phyloP scores from a whole-genome alignment of 2,113 vertebrate genomes.

The Lamprotornis superbus region DNA sequence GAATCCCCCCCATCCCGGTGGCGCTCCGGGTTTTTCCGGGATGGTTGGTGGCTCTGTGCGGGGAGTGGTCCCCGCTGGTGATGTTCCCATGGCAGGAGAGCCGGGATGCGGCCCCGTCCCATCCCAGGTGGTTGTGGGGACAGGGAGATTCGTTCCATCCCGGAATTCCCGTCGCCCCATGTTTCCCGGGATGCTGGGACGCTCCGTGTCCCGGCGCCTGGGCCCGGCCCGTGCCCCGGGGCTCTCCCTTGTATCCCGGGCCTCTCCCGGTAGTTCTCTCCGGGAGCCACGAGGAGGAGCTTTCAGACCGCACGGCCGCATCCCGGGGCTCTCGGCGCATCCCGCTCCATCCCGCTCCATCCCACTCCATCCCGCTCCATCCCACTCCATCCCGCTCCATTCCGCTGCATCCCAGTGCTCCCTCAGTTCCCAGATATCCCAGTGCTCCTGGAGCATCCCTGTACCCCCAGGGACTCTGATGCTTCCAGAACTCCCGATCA shows the following conservation, averaged over 20 bases:
- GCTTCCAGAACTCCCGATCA: not conserved
- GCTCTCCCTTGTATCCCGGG: not conserved
- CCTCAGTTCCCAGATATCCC: not conserved
- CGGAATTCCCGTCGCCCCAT: fast-evolving
- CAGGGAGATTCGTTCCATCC: fast-evolving
- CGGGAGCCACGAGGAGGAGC: slow-evolving; percentile 60
- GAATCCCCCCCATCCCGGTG: not conserved
- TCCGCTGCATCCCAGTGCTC: not conserved
- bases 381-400: not conserved
- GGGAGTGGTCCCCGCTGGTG: not conserved
- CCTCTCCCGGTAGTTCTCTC: slow-evolving; percentile 6
- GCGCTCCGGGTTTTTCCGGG: not conserved
- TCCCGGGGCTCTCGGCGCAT: not conserved
- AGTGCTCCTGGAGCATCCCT: not conserved
- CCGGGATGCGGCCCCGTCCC: not conserved
- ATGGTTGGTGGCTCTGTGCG: not conserved
- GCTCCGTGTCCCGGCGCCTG: not conserved
- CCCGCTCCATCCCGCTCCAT: not conserved
- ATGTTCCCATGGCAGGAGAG: fast-evolving
- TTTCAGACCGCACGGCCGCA: slow-evolving; percentile 7
- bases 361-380: not conserved
- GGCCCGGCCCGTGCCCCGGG: not conserved
- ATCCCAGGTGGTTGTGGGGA: not conserved
- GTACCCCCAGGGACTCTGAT: not conserved
- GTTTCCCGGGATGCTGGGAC: not conserved